These are phyloP conservation scores for Himalopsyche japonica DNA, from an alignment of 2,888 invertebrate species.

Conservation along the genomic window DNA sequence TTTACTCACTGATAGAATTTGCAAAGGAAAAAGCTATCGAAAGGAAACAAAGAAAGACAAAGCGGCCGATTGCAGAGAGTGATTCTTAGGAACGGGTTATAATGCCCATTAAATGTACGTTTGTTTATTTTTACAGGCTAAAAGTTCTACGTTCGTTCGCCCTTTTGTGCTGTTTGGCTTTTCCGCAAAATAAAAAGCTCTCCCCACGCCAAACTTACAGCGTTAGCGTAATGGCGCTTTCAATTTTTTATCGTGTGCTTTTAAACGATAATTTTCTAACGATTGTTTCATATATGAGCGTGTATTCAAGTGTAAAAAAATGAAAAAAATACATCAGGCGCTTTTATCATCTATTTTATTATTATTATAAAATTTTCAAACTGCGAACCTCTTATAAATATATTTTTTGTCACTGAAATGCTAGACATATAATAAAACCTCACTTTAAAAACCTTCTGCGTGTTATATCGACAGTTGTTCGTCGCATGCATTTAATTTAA, in stretches of 20 bases:
- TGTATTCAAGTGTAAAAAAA: neutral
- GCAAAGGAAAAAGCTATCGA: neutral
- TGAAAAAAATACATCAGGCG: neutral
- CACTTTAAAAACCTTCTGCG: too few relatives aligned
- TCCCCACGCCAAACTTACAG: neutral
- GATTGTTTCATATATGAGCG: neutral
- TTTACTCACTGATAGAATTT: too few relatives aligned
- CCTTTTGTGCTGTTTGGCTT: neutral
- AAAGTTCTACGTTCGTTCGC: neutral
- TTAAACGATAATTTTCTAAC: neutral
- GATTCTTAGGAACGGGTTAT: neutral
- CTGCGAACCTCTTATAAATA: too few relatives aligned
- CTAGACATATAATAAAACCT: too few relatives aligned
- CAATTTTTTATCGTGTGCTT: neutral
- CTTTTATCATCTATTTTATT: neutral
- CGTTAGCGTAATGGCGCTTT: neutral
- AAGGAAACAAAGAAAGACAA: neutral
- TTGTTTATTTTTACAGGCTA: neutral
- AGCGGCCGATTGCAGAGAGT: neutral
- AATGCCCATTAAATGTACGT: neutral
- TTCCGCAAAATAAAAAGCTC: neutral
- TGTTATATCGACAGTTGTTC: too few relatives aligned
- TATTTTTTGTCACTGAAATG: too few relatives aligned
- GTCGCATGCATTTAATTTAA: too few relatives aligned
- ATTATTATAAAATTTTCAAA: too few relatives aligned